Evolutionary conservation across 2,888 invertebrate species (phyloP).

Genomic region (Leptinotarsa juncta): DNA sequence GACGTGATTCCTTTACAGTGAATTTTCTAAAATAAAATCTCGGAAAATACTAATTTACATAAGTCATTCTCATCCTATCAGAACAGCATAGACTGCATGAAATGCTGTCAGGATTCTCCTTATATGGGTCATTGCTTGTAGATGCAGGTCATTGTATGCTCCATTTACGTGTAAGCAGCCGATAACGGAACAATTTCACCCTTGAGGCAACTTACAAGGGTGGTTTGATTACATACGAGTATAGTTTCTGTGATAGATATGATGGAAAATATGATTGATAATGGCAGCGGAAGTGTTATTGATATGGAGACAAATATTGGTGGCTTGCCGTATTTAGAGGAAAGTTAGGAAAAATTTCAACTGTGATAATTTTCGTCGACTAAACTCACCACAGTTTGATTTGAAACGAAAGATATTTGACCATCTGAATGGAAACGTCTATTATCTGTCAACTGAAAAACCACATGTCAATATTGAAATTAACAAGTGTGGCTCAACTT

Average conservation of each 20-base stretch:
- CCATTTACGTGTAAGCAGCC: slow-evolving; percentile 50
- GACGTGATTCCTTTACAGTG: slow-evolving; percentile 35
- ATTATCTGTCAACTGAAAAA: no score
- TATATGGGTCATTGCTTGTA: slow-evolving; percentile 40
- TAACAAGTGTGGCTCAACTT: no score
- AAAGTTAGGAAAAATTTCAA: no score
- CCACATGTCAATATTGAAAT: no score
- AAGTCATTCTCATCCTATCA: slow-evolving; percentile 38
- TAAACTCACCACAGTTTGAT: no score
- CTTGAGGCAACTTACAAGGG: slow-evolving; percentile 33
- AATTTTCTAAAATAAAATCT: slow-evolving; percentile 28
- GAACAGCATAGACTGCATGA: slow-evolving; percentile 38
- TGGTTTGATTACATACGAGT: slow-evolving; percentile 5
- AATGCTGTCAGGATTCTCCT: slow-evolving; percentile 35
- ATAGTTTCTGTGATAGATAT: not conserved
- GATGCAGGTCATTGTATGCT: slow-evolving; percentile 50
- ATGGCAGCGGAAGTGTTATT: not conserved
- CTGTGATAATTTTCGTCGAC: no score
- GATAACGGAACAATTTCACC: slow-evolving; percentile 48
- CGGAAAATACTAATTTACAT: slow-evolving; percentile 36
- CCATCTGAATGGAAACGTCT: no score
- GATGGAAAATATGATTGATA: not conserved
- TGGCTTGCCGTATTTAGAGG: no score
- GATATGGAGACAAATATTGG: not conserved
- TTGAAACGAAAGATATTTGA: no score